phyloP scores from a whole-genome alignment of 2,888 invertebrate species.

The Seira musarum region DNA sequence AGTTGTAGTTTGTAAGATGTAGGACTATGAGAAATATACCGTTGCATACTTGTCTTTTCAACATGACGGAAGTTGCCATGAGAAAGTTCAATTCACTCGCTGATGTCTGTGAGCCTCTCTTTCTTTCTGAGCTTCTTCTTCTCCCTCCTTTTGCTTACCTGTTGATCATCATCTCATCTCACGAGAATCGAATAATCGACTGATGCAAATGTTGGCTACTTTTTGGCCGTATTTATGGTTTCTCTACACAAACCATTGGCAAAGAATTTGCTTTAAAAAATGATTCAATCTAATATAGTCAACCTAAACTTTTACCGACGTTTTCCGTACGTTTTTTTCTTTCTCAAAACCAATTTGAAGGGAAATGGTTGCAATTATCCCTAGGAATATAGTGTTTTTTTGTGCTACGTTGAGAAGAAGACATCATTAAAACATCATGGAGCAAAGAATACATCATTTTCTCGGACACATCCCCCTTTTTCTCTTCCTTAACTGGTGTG shows the following conservation, averaged over 20 bases:
- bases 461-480: slow-evolving; percentile 4
- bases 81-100: slow-evolving; percentile 66
- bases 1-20: slow-evolving; percentile 24
- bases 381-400: no score
- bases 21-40: slow-evolving; percentile 63
- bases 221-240: slow-evolving; percentile 2
- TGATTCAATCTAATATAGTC: no score
- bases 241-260: neutral
- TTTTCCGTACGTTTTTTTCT: no score
- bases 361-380: no score
- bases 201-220: neutral
- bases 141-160: neutral
- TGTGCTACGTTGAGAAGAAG: no score
- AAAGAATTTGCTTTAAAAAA: no score
- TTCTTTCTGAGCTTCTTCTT: neutral
- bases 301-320: no score
- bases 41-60: slow-evolving; percentile 63
- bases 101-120: slow-evolving; percentile 45
- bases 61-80: slow-evolving; percentile 67
- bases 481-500: slow-evolving; percentile 34
- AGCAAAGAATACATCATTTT: slow-evolving; percentile 17
- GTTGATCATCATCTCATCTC: slow-evolving; percentile 15
- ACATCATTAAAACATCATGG: slow-evolving; percentile 25
- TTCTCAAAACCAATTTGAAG: no score
- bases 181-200: neutral